Percentiles rank a stretch among this genome's conserved stretches.
phyloP scores from a whole-genome alignment of 2,888 invertebrate species.

The Limnephilus marmoratus region DNA sequence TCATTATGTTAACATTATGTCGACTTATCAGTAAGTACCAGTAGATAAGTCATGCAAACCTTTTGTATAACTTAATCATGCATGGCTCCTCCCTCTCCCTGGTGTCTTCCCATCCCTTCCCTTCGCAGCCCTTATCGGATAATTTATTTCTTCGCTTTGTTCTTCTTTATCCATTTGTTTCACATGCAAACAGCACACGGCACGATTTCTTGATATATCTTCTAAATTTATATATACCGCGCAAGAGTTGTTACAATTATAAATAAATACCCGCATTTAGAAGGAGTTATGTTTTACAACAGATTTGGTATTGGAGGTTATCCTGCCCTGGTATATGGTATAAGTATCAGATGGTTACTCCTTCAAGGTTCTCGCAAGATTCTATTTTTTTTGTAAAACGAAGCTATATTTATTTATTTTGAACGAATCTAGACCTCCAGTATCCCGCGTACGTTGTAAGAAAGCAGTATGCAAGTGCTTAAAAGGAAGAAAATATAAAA shows the following conservation, averaged over 20 bases:
- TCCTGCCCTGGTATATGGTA: too few species aligned
- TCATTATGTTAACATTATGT: neutral
- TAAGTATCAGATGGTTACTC: too few species aligned
- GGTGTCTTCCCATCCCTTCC: neutral
- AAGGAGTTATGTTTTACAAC: neutral
- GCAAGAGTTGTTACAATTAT: neutral
- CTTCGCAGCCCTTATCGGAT: conserved; percentile 2
- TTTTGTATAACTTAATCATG: neutral
- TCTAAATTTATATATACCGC: neutral
- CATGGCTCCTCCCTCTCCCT: neutral
- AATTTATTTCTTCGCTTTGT: neutral
- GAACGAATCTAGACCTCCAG: too few species aligned
- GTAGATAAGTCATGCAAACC: neutral
- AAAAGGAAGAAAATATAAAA: too few species aligned
- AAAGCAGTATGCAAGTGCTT: too few species aligned
- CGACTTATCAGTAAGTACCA: neutral
- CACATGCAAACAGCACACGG: neutral
- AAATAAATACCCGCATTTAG: neutral
- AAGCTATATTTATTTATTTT: too few species aligned
- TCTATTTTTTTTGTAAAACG: too few species aligned
- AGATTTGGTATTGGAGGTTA: too few species aligned
- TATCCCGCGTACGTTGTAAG: too few species aligned
- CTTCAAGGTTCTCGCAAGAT: too few species aligned
- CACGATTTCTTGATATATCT: neutral
- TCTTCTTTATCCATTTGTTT: neutral